Conservation (phyloP, 2,113 vertebrate genomes). For the Steatornis caripensis region DNA sequence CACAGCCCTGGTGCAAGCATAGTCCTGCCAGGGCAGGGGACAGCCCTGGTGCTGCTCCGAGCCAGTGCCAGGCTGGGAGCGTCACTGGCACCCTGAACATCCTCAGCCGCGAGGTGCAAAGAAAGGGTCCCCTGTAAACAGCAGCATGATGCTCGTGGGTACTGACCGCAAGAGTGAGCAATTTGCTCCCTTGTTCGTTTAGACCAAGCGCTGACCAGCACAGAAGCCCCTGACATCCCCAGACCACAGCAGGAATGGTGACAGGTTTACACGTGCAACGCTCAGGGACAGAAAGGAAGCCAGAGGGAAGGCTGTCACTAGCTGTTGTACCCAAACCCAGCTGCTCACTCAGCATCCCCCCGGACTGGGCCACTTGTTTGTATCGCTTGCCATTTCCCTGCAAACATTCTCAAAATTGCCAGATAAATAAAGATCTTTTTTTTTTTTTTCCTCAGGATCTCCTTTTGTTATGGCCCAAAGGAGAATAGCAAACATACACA, state of each 20-base stretch:
- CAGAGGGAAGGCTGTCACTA: not conserved
- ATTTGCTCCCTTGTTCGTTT: not conserved
- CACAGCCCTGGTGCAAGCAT: not conserved
- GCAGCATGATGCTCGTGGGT: not conserved
- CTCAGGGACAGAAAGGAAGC: not conserved
- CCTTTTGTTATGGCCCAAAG: not conserved
- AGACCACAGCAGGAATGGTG: not conserved
- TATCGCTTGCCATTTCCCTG: not conserved
- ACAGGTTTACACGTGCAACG: not conserved
- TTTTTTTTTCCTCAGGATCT: not conserved
- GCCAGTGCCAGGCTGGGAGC: not conserved
- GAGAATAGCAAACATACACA: slow-evolving; percentile 11
- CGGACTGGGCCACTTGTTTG: not conserved
- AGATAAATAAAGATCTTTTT: not conserved
- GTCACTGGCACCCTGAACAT: not conserved
- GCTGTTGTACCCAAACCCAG: not conserved
- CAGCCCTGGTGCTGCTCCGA: not conserved
- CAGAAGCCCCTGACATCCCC: not conserved
- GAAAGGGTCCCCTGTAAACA: not conserved
- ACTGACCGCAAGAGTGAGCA: rapidly evolving
- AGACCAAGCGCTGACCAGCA: not conserved
- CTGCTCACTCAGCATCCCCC: not conserved
- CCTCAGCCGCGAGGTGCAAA: not conserved
- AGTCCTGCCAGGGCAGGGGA: not conserved
- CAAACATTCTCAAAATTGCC: not conserved